Evolutionary conservation across 2,888 invertebrate species (phyloP).

Genomic region (Cantharis lateralis): DNA sequence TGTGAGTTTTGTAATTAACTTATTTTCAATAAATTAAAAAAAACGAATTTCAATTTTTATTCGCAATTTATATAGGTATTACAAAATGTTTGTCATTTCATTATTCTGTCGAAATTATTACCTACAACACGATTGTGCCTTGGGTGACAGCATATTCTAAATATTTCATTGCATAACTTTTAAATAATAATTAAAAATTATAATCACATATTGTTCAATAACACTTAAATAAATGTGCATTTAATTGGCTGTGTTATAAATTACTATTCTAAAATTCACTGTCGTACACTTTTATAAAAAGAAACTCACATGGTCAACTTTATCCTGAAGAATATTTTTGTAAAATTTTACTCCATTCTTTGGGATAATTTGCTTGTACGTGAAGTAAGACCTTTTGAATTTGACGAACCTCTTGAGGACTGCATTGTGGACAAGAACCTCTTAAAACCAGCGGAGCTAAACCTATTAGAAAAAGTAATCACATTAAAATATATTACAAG

Average conservation of each 20-base stretch:
- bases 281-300: neutral
- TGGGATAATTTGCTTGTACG: slow-evolving; percentile 75
- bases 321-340: slow-evolving; percentile 63
- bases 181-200: neutral
- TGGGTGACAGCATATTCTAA: slow-evolving; percentile 3
- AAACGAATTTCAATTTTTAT: neutral
- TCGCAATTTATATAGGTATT: neutral
- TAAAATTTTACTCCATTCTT: slow-evolving; percentile 76
- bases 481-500: neutral
- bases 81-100: neutral
- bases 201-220: neutral
- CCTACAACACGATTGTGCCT: slow-evolving; percentile 1
- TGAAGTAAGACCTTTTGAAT: slow-evolving; percentile 75
- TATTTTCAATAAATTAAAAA: neutral
- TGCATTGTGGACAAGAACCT: slow-evolving; percentile 74
- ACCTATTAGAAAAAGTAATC: slow-evolving; percentile 56
- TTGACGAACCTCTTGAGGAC: slow-evolving; percentile 70
- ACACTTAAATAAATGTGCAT: neutral
- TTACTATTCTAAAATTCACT: neutral
- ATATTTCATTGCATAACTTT: neutral
- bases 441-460: slow-evolving; percentile 75
- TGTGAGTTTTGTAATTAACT: too few species aligned
- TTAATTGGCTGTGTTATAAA: neutral
- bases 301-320: neutral
- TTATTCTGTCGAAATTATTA: neutral